A percentile compares a stretch with the other conserved stretches of the same genome.
Evolutionary conservation across 2,888 invertebrate species (phyloP).

Genomic region (Ryuthela nishihirai): DNA sequence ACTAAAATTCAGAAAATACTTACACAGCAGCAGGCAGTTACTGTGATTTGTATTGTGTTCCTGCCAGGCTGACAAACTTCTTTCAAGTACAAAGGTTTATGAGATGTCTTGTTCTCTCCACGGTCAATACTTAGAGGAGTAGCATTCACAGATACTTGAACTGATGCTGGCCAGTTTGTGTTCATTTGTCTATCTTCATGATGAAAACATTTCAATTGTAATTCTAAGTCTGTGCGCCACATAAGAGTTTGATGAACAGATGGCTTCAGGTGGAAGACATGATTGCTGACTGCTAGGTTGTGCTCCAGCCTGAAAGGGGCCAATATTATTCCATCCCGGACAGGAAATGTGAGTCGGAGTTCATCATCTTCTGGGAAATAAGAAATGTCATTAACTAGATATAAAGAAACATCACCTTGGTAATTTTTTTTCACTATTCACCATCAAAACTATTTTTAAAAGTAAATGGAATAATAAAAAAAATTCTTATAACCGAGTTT

Average conservation of each 20-base stretch:
- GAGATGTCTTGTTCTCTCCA: slow-evolving; percentile 90
- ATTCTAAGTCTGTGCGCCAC: slow-evolving; percentile 93
- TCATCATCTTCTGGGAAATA: slow-evolving; percentile 72
- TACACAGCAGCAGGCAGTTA: slow-evolving; percentile 96
- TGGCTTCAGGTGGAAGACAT: slow-evolving; percentile 92
- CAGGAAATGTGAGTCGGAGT: slow-evolving; percentile 92
- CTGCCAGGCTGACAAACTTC: slow-evolving; percentile 93
- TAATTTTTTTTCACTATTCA: background rate
- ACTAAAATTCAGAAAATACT: slow-evolving; percentile 55
- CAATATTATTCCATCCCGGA: slow-evolving; percentile 92
- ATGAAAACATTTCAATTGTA: slow-evolving; percentile 96
- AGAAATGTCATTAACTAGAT: background rate
- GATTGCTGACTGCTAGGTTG: slow-evolving; percentile 95
- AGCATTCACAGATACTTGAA: slow-evolving; percentile 91
- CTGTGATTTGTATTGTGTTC: slow-evolving; percentile 94
- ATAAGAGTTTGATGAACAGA: slow-evolving; percentile 93
- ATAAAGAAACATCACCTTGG: background rate
- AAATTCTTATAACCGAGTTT: background rate
- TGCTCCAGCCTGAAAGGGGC: slow-evolving; percentile 95
- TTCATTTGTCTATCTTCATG: slow-evolving; percentile 96
- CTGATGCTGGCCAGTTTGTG: slow-evolving; percentile 95
- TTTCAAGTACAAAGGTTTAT: slow-evolving; percentile 94
- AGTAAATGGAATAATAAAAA: background rate
- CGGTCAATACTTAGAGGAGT: slow-evolving; percentile 89
- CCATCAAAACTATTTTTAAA: background rate